A percentile compares a stretch with the other conserved stretches of the same genome.
Conservation (phyloP, 2,888 invertebrate genomes). For the Petrophora chlorosata region DNA sequence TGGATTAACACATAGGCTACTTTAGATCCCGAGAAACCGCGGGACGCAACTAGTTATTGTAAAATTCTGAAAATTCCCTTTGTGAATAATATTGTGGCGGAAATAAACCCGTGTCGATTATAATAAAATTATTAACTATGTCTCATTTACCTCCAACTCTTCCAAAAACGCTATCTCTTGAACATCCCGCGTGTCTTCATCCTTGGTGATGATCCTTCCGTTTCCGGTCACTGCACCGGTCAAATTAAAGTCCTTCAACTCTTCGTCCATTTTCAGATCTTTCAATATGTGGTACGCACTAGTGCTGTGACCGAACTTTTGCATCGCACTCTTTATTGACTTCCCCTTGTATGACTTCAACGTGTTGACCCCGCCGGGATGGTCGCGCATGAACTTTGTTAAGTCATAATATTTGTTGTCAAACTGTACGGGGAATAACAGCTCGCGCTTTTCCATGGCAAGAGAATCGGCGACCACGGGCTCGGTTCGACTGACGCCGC, state of each 20-base stretch:
- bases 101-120: no score
- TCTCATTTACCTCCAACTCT: constrained; percentile 65
- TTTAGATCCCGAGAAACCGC: no score
- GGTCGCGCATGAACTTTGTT: constrained; percentile 86
- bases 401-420: constrained; percentile 85
- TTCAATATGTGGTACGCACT: constrained; percentile 86
- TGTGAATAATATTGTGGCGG: background rate
- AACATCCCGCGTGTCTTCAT: constrained; percentile 50
- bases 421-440: constrained; percentile 67
- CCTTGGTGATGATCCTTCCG: constrained; percentile 68
- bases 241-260: constrained; percentile 71
- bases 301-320: constrained; percentile 83
- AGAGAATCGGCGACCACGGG: constrained; percentile 13
- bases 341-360: constrained; percentile 82
- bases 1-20: no score
- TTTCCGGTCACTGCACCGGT: constrained; percentile 67
- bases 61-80: no score
- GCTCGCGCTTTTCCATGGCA: constrained; percentile 31
- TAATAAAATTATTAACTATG: background rate
- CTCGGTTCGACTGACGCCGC: constrained; percentile 26
- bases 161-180: constrained; percentile 69
- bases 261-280: constrained; percentile 81
- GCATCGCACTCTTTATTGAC: constrained; percentile 81
- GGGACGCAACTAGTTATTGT: no score
- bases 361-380: constrained; percentile 89